These are phyloP conservation scores for Heterotis niloticus DNA, from an alignment of 2,113 vertebrate species.

Conservation along the genomic window DNA sequence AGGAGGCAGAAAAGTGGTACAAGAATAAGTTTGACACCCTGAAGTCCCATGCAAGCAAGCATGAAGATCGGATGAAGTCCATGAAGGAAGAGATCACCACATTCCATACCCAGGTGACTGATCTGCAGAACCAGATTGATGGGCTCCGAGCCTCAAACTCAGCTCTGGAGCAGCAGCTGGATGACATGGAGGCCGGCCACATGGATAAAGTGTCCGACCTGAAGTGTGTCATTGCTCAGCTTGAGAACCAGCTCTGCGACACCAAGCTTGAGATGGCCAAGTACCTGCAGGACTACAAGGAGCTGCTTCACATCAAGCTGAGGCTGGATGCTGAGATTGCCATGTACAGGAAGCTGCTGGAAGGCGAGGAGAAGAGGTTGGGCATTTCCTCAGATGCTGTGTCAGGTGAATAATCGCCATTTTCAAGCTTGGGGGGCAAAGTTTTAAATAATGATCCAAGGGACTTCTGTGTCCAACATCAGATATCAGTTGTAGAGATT, in stretches of 20 bases:
- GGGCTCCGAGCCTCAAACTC: constrained; percentile 56
- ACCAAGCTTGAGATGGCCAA: constrained; percentile 65
- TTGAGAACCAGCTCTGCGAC: constrained; percentile 68
- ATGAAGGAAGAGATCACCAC: constrained; percentile 68
- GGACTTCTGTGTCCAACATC: neutral
- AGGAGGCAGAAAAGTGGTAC: constrained; percentile 75
- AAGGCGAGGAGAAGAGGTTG: constrained; percentile 68
- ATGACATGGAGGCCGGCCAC: constrained; percentile 67
- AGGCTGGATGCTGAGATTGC: constrained; percentile 72
- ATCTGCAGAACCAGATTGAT: constrained; percentile 70
- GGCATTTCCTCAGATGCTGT: constrained; percentile 50
- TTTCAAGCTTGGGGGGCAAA: no score
- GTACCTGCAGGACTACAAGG: constrained; percentile 59
- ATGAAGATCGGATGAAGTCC: constrained; percentile 59
- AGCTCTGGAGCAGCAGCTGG: constrained; percentile 65
- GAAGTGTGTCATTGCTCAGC: constrained; percentile 57
- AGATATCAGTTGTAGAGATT: neutral
- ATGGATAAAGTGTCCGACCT: constrained; percentile 57
- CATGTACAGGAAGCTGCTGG: constrained; percentile 72
- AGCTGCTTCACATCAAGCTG: constrained; percentile 69
- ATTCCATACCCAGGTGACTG: constrained; percentile 59
- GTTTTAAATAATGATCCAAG: no score
- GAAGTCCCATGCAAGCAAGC: constrained; percentile 62
- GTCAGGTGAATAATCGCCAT: constrained; percentile 19
- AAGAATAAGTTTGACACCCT: constrained; percentile 70